Evolutionary conservation across 2,113 vertebrate species (phyloP), one percentile per base, ranked within the genome.

Genomic region (Planiliza haematocheilus): DNA sequence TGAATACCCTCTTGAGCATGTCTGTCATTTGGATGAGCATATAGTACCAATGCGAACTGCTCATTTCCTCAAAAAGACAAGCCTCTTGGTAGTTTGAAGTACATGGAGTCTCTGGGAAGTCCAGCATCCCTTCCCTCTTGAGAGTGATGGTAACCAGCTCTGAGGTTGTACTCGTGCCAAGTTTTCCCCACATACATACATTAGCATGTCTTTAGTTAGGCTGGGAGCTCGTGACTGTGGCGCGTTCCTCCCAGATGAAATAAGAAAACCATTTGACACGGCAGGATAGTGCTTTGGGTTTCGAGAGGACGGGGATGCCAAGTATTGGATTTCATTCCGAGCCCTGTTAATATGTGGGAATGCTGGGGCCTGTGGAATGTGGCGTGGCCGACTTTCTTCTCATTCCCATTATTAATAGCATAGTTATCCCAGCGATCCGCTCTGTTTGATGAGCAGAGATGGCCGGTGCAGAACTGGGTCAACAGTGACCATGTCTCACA

Each of bases 321-420:
- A 75, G 72, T 69, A 74, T 89, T 82, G 53, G 82, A 77, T 93
- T 93, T 89, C 87, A 83, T 77, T 67, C 55, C 37, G 42, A 80
- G 83, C 73, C 64, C 69, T 64, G 81, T 77, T 88, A 84, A 90
- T 84, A 82, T 84, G 82, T 86, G 82, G 86, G 91, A 87, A 87
- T 80, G 64, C 61, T 14, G 48, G 72, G 39, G 66, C 60, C 72
- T 37, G 46, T 60, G 88, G 85, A 91, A 91, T 93, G 86, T 71
- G 60, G 61, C 56, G 24, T 74, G 82, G 63, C 77, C 10, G 37
- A 83, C 86, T 86, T 88, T 85, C 77, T 81, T 84, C 79, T 79
- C 59, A 71, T 74, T 81, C 77, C 80, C 70, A 79, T 72, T 91
- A 89, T 90, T 87, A 89, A 91, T 89, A 86, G 86, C 71, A 13